Percentiles rank a stretch among this genome's conserved stretches.
Evolutionary conservation across 2,888 invertebrate genomes (phyloP).

Genomic region (Hedya salicella): DNA sequence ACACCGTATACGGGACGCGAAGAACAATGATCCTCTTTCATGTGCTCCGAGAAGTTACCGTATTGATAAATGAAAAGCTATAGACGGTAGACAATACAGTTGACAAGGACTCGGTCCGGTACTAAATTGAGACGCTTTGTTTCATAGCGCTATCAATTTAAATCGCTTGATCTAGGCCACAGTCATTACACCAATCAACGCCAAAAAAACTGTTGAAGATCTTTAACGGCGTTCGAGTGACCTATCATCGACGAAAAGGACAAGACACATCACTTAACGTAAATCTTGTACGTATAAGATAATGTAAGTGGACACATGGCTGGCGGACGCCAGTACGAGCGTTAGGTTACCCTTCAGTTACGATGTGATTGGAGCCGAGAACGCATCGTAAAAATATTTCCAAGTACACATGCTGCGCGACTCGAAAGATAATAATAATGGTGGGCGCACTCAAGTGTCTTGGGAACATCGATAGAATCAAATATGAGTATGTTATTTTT

Average conservation of each 20-base stretch:
- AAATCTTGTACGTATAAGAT: constrained; percentile 29
- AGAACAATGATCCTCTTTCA: constrained; percentile 54
- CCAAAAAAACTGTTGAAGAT: constrained; percentile 62
- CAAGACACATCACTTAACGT: constrained; percentile 37
- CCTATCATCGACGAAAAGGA: constrained; percentile 10
- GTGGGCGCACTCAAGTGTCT: constrained; percentile 55
- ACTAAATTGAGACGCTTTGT: constrained; percentile 27
- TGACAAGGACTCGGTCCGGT: constrained; percentile 25
- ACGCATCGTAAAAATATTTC: constrained; percentile 72
- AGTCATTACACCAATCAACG: constrained; percentile 76
- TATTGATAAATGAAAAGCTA: constrained; percentile 36
- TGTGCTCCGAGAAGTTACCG: constrained; percentile 32
- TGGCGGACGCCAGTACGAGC: constrained; percentile 48
- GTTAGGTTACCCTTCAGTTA: constrained; percentile 70
- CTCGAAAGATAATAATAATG: constrained; percentile 52
- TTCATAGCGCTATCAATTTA: constrained; percentile 43
- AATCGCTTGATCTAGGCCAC: constrained; percentile 67
- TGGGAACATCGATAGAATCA: constrained; percentile 47
- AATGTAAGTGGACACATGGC: constrained; percentile 63
- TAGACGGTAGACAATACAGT: constrained; percentile 19
- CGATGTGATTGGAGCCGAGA: constrained; percentile 73
- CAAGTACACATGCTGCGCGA: constrained; percentile 52
- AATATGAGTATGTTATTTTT: constrained; percentile 20
- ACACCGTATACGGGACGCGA: constrained; percentile 62
- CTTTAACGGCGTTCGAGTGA: constrained; percentile 23